These are phyloP conservation scores for Prionailurus viverrinus DNA, from an alignment of 2,113 vertebrate species.

Conservation along the genomic window DNA sequence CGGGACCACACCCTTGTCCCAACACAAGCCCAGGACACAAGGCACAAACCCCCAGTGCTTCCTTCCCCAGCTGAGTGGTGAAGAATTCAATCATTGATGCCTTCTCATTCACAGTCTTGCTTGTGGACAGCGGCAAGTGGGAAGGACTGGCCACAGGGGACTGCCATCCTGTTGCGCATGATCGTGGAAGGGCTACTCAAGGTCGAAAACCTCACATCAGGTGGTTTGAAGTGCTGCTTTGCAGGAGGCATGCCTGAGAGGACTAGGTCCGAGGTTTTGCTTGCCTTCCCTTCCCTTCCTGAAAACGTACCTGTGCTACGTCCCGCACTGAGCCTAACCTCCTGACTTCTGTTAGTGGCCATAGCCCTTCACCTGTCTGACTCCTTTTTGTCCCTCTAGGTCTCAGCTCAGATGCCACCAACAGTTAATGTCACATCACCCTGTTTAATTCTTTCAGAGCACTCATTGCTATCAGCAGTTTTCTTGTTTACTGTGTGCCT, in stretches of 20 bases:
- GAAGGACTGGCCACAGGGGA: not conserved
- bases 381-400: not conserved
- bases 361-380: not conserved
- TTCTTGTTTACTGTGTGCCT: not conserved
- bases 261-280: not conserved
- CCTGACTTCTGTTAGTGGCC: not conserved
- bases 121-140: not conserved
- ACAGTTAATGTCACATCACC: not conserved
- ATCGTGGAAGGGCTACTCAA: too few species aligned
- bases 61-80: not conserved
- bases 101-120: not conserved
- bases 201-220: not conserved
- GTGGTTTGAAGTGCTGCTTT: not conserved
- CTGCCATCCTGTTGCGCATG: not conserved
- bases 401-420: not conserved
- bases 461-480: not conserved
- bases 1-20: not conserved
- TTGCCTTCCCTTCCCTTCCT: not conserved
- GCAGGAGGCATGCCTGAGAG: not conserved
- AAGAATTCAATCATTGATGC: not conserved
- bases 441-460: not conserved
- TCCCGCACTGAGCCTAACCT: not conserved
- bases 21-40: not conserved
- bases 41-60: not conserved
- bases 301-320: not conserved